Base-by-base conservation (phyloP, 2,888 invertebrate species). In the Cataglyphis livida region DNA sequence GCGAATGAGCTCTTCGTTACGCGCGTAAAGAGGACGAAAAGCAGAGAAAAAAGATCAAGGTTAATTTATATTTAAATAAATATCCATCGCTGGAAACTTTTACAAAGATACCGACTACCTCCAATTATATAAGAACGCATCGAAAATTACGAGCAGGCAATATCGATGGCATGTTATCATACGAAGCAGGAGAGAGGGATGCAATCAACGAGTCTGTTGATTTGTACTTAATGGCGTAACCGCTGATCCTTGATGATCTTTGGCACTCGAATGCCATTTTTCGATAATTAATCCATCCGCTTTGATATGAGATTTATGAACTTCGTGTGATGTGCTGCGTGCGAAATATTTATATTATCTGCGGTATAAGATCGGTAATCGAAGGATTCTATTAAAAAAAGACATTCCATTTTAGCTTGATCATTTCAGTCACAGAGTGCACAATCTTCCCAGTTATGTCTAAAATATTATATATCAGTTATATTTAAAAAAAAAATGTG, bases 191-290 rank as follows among this genome's bases (percentile, higher is more conserved):
- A 28, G 25, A 73, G 61, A 44, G 41, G 59, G 73, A 73, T 75
- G 71, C 82, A 90, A 91, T 88, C 87, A 90, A 81, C 86, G 87
- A 82, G 87, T 81, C 88, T 90, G 88, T 90, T 89, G 90, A 91
- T 91, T 91, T 85, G 87, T 87, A 85, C 86, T 89, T 91, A 91
- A 90, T 89, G 85, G 84, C 87, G 75, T 68, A 66, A 78, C 66
- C 84, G 85, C 82, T 88, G 86, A 90, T 87, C 84, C 88, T 79
- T 82, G 87, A 90, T 82, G 88, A 88, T 89, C 90, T 82, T 76
- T 78, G 85, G 79, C 86, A 85, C 76, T 82, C 74, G 78, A 70
- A 68, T 64, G 48, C 62, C 82, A 59, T 48, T 62, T 51, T 44
- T 64, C 35, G 62, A 81, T 83, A 87, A 87, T 87, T 84, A 87